Percentiles rank a stretch among this genome's conserved stretches.
phyloP scores from a whole-genome alignment of 2,797 vertebrate species.

The Pipistrellus pygmaeus region DNA sequence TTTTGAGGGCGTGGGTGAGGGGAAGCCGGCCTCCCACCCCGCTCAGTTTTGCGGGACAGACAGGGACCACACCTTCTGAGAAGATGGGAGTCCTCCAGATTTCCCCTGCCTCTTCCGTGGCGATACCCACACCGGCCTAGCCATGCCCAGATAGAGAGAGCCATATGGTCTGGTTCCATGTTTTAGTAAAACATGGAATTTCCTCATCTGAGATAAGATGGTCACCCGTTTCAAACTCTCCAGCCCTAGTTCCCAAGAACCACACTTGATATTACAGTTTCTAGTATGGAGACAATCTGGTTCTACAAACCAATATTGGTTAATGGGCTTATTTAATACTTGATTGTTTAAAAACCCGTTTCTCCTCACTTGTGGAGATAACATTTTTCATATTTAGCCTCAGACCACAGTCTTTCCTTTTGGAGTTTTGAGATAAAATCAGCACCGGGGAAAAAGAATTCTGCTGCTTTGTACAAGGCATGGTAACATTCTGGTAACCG shows the following conservation, averaged over 20 bases:
- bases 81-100: neutral
- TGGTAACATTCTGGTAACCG: constrained; percentile 8
- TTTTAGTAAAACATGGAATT: neutral
- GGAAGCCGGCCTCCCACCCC: neutral
- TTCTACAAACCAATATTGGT: constrained; percentile 25
- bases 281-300: neutral
- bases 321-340: neutral
- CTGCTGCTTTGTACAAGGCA: neutral
- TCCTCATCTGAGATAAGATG: neutral
- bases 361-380: constrained; percentile 49
- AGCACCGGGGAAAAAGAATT: neutral
- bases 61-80: neutral
- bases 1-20: neutral
- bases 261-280: neutral
- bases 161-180: neutral
- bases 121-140: neutral
- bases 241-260: constrained; percentile 7
- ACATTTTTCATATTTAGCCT: constrained; percentile 56
- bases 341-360: constrained; percentile 45
- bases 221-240: neutral
- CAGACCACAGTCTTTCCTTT: constrained; percentile 40
- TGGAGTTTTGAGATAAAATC: constrained; percentile 53
- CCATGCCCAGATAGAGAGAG: neutral
- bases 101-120: constrained; percentile 16
- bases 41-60: neutral